Evolutionary conservation across 2,797 vertebrate species (phyloP).

Genomic region (Lithobates sylvaticus): DNA sequence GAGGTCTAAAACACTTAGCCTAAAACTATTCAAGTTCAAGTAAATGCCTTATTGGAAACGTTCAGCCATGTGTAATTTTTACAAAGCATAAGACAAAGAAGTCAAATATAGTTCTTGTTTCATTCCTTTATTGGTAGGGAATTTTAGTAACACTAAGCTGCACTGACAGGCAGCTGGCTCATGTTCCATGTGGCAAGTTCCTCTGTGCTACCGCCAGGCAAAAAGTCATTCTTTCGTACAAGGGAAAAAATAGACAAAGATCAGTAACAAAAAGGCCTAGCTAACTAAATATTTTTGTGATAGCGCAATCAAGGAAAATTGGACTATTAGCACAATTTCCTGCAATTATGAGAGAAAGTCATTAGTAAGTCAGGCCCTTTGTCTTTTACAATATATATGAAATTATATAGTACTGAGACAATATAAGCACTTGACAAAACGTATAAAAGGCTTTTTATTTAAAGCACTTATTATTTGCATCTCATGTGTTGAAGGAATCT

Average conservation of each 20-base stretch:
- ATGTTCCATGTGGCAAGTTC: constrained; percentile 33
- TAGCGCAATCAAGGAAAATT: constrained; percentile 62
- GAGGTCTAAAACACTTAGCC: not conserved
- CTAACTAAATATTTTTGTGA: constrained; percentile 60
- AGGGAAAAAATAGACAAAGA: constrained; percentile 52
- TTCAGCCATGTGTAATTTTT: constrained; percentile 7
- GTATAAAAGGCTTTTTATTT: constrained; percentile 57
- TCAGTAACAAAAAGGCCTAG: constrained; percentile 53
- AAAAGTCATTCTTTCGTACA: constrained; percentile 54
- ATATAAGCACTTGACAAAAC: constrained; percentile 50
- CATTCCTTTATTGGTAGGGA: constrained; percentile 17
- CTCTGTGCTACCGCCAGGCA: constrained; percentile 38
- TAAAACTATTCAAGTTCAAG: not conserved
- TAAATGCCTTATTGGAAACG: not conserved
- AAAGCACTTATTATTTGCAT: constrained; percentile 48
- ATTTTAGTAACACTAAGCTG: constrained; percentile 34
- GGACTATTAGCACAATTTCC: constrained; percentile 61
- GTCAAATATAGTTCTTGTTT: constrained; percentile 32
- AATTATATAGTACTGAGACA: constrained; percentile 59
- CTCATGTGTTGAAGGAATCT: constrained; percentile 36
- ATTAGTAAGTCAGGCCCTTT: constrained; percentile 62
- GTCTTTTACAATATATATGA: constrained; percentile 61
- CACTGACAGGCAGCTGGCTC: constrained; percentile 46
- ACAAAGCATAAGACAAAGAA: constrained; percentile 16
- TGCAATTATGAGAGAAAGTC: constrained; percentile 62